These are phyloP conservation scores for Zoanthus sansibaricus DNA, from an alignment of 92 coral and sea anemone genomes.

Conservation along the genomic window DNA sequence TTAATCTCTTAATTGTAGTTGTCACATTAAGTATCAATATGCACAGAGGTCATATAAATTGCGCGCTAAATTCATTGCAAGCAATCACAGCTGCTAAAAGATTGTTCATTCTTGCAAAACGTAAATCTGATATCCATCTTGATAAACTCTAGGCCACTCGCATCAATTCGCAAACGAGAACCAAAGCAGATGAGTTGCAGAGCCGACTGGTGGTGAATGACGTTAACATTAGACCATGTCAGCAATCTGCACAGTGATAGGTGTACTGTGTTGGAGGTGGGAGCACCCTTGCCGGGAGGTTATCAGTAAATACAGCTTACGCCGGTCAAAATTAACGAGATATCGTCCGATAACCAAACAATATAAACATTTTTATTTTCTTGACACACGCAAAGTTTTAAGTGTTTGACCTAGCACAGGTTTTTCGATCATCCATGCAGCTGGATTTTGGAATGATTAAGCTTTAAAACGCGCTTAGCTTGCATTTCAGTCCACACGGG, in stretches of 20 bases:
- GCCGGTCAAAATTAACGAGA: conserved; percentile 12
- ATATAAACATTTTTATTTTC: conserved; percentile 6
- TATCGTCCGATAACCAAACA: conserved; percentile 15
- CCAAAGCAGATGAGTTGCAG: background rate
- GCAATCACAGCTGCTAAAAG: conserved; percentile 22
- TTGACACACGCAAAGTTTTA: conserved; percentile 33
- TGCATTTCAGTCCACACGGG: background rate
- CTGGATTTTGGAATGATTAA: conserved; percentile 18
- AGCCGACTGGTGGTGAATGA: conserved; percentile 23
- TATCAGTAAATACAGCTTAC: conserved; percentile 34
- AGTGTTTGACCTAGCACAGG: conserved; percentile 2
- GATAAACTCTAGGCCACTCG: conserved; percentile 25
- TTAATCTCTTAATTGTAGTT: background rate
- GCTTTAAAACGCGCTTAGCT: background rate
- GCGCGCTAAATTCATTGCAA: background rate
- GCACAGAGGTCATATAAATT: background rate
- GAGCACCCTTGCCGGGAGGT: conserved; percentile 18
- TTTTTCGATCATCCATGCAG: background rate
- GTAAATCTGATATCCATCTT: conserved; percentile 30
- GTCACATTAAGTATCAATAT: background rate
- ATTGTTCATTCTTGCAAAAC: conserved; percentile 8
- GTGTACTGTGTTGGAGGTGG: background rate
- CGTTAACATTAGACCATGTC: conserved; percentile 2
- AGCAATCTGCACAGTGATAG: background rate
- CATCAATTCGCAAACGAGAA: background rate